Evolutionary conservation across 1,140 invertebrate species (phyloP), one percentile per base, ranked within the genome.

Genomic region (Drosophila parvula): DNA sequence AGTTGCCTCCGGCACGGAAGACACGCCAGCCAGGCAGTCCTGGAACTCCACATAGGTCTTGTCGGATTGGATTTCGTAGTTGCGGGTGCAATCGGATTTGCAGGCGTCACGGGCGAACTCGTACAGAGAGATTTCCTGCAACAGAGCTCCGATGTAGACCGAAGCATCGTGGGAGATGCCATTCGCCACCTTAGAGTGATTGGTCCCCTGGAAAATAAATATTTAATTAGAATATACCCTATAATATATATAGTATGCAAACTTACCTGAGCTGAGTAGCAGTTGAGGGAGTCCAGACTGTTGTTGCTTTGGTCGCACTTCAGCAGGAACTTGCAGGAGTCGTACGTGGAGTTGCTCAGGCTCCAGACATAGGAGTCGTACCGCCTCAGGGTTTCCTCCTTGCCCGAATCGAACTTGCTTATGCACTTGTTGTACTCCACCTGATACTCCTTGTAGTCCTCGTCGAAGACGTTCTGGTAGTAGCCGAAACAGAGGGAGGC

Each of bases 41-140:
- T 90, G 89, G n/a, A 90, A 50, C 12, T 59, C 50, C 5, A 40
- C 14, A 14, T 79, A 84, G n/a, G 75, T 27, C n/a, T 73, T 22
- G n/a, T 51, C 70, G 11, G 67, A 55, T 5, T 22, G 34, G 4
- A 65, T 14, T 10, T 84, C 83, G 30, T 84, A 90, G n/a, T 6
- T 48, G 28, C 41, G 58, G 7, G 64, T 28, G 4, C 75, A 65
- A 0, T 5, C 48, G 27, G 74, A 79, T 5, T 28, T 36, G 44
- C 88, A 90, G 1, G 48, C 45, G 0, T 91, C 34, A 18, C 81
- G 63, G 3, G 51, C 47, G 36, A 53, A 90, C 9, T 57, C 9
- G 12, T 74, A 64, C 30, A 38, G 4, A 8, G 16, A 77, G 28
- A 79, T 44, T 2, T 45, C n/a, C 41, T 79, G 78, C 14, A 22